A percentile compares a stretch with the other conserved stretches of the same genome.
Evolutionary conservation across 2,888 invertebrate species (phyloP).

Genomic region (Alviniconcha strummeri): DNA sequence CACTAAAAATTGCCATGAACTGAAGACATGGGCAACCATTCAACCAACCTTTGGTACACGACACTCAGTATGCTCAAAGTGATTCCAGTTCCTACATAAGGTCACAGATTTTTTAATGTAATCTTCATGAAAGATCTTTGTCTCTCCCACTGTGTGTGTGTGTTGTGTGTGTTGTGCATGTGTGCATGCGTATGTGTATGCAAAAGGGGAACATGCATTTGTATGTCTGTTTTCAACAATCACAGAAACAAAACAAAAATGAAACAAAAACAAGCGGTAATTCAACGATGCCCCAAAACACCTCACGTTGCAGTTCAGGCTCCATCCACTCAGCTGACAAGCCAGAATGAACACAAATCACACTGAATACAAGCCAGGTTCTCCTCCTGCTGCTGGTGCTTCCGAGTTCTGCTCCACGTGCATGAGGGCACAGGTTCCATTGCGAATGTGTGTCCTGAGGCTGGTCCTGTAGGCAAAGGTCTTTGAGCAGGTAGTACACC

Average conservation of each 20-base stretch:
- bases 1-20: too few species aligned
- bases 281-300: neutral
- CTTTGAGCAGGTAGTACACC: conserved; percentile 30
- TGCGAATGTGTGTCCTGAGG: conserved; percentile 24
- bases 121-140: too few species aligned
- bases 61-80: too few species aligned
- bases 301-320: too few species aligned
- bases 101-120: too few species aligned
- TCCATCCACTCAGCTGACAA: too few species aligned
- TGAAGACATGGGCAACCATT: too few species aligned
- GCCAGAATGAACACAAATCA: neutral
- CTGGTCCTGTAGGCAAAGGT: conserved; percentile 34
- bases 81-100: too few species aligned
- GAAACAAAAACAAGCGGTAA: neutral
- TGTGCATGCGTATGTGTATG: neutral
- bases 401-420: neutral
- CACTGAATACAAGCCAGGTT: neutral
- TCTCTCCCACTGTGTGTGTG: neutral
- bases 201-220: neutral
- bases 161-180: neutral
- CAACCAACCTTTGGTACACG: too few species aligned
- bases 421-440: too few species aligned
- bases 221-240: neutral
- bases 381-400: neutral
- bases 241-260: neutral